These are phyloP conservation scores for Gadopsis marmoratus DNA, from an alignment of 2,797 vertebrate genomes.

Conservation along the genomic window DNA sequence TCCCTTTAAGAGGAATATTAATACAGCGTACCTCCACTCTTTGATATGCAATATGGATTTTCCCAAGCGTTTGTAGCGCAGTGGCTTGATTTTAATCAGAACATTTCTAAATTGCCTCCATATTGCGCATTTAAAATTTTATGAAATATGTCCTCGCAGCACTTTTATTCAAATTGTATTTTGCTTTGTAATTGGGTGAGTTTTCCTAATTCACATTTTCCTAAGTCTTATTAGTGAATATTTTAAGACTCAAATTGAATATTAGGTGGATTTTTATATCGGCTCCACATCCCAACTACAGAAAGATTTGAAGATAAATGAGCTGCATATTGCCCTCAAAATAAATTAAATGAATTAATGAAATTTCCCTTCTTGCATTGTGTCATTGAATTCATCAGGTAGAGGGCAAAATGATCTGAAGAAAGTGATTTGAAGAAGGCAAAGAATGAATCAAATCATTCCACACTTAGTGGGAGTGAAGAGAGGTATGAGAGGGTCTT, in stretches of 20 bases:
- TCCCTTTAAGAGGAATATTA: constrained; percentile 59
- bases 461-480: constrained; percentile 37
- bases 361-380: constrained; percentile 11
- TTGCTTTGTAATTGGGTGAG: constrained; percentile 75
- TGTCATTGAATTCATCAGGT: constrained; percentile 43
- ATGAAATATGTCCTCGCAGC: constrained; percentile 79
- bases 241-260: constrained; percentile 71
- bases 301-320: constrained; percentile 45
- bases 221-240: constrained; percentile 71
- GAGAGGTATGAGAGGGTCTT: constrained; percentile 47
- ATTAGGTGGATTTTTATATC: constrained; percentile 63
- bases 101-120: constrained; percentile 63
- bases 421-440: constrained; percentile 33
- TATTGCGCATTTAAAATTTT: constrained; percentile 77
- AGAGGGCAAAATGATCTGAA: constrained; percentile 10
- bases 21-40: constrained; percentile 55
- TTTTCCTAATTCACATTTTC: constrained; percentile 74
- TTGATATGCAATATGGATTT: constrained; percentile 72
- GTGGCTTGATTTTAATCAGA: constrained; percentile 74
- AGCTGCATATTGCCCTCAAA: constrained; percentile 32
- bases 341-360: constrained; percentile 30
- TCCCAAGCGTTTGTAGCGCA: constrained; percentile 64
- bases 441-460: constrained; percentile 46
- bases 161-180: constrained; percentile 77
- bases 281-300: constrained; percentile 32